phyloP scores from a whole-genome alignment of 2,888 invertebrate genomes.

The Cantharis lateralis region DNA sequence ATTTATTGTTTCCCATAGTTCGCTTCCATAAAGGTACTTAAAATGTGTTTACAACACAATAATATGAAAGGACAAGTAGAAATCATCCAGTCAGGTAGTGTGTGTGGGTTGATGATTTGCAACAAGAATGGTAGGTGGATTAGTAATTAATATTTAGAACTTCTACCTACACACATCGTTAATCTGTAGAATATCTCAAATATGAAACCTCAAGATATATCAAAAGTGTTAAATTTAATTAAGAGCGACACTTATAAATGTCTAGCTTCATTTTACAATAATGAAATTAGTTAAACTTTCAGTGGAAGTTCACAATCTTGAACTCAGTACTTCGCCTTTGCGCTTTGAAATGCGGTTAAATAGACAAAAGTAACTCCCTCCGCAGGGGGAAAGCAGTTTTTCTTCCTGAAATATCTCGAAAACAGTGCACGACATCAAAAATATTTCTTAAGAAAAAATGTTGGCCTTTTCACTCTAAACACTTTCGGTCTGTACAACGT shows the following conservation, averaged over 20 bases:
- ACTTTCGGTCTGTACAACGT: no score
- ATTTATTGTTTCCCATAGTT: background rate
- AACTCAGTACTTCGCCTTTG: background rate
- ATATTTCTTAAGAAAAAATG: no score
- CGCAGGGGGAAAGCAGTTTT: no score
- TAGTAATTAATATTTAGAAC: slow-evolving; percentile 24
- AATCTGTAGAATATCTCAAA: slow-evolving; percentile 1
- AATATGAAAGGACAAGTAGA: slow-evolving; percentile 7
- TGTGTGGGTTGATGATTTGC: slow-evolving; percentile 16
- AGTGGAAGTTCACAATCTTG: background rate
- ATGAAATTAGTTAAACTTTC: background rate
- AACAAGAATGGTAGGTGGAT: slow-evolving; percentile 12
- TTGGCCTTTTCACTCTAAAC: no score
- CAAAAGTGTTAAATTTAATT: background rate
- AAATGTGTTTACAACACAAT: background rate
- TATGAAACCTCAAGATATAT: background rate
- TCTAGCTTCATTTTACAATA: background rate
- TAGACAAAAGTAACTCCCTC: no score
- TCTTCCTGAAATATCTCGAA: no score
- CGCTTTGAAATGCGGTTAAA: background rate
- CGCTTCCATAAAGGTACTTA: background rate
- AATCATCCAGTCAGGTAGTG: background rate
- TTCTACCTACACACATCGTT: slow-evolving; percentile 11
- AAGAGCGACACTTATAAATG: background rate
- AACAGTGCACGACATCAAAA: no score